Evolutionary conservation across 2,797 vertebrate genomes (phyloP).

Genomic region (Pelodytes ibericus): DNA sequence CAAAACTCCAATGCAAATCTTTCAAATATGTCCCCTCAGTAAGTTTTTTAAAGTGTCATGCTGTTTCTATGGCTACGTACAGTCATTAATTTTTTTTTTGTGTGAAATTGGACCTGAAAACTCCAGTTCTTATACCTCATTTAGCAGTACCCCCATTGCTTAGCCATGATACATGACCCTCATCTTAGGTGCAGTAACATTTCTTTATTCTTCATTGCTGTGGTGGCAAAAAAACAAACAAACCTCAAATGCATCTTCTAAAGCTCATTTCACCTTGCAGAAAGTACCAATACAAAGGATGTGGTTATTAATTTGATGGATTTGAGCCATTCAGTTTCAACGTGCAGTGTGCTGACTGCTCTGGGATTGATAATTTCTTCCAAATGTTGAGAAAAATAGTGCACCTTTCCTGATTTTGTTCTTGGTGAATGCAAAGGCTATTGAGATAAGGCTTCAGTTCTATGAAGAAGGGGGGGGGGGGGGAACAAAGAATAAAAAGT

Average conservation of each 20-base stretch:
- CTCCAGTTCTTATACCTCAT: not conserved
- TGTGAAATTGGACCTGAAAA: not conserved
- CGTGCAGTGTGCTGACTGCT: conserved; percentile 6
- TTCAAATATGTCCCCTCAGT: too few relatives aligned
- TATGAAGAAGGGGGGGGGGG: too few relatives aligned
- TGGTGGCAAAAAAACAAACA: not conserved
- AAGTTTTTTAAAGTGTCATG: too few relatives aligned
- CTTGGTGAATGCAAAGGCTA: too few relatives aligned
- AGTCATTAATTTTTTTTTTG: too few relatives aligned
- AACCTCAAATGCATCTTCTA: conserved; percentile 3
- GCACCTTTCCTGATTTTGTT: too few relatives aligned
- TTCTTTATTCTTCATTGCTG: conserved; percentile 2
- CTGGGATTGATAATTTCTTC: conserved; percentile 2
- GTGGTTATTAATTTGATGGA: conserved; percentile 11
- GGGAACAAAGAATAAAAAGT: too few relatives aligned
- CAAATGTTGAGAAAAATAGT: not conserved
- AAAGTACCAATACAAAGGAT: conserved; percentile 5
- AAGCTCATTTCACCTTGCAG: not conserved
- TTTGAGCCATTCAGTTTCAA: not conserved
- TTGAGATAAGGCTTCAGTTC: too few relatives aligned
- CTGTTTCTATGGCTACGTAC: too few relatives aligned
- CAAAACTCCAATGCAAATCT: too few relatives aligned
- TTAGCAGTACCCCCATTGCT: not conserved
- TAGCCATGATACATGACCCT: not conserved
- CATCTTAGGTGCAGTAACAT: not conserved